Percentiles rank a stretch among this genome's conserved stretches.
Evolutionary conservation across 2,113 vertebrate species (phyloP).

Genomic region (Calyptomena viridis): DNA sequence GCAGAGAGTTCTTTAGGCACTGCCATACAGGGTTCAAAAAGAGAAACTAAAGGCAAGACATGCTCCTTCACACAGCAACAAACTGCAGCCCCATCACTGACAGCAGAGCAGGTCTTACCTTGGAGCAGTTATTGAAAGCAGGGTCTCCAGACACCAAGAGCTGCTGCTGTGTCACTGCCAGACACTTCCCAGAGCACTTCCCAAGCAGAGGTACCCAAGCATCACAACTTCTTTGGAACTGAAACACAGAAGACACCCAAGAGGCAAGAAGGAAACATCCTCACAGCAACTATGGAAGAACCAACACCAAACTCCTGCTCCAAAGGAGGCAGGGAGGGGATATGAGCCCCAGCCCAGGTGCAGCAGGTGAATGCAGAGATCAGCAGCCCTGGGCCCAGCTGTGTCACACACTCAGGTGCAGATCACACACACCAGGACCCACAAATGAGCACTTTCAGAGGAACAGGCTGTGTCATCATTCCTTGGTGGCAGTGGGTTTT

Average conservation of each 20-base stretch:
- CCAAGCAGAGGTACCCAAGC: rapidly evolving
- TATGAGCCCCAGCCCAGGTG: not conserved
- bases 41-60: not conserved
- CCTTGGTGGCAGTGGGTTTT: rapidly evolving
- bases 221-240: too few species aligned
- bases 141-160: not conserved
- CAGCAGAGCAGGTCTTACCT: not conserved
- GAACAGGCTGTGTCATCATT: not conserved
- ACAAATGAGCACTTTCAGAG: not conserved
- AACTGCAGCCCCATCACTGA: not conserved
- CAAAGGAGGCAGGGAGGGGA: not conserved
- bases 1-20: not conserved
- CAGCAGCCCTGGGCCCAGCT: not conserved
- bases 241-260: not conserved
- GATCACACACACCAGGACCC: not conserved
- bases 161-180: not conserved
- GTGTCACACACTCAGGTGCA: not conserved
- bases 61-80: not conserved
- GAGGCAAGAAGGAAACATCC: rapidly evolving
- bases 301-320: not conserved
- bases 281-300: rapidly evolving
- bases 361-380: not conserved
- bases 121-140: not conserved
- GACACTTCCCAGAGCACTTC: not conserved
- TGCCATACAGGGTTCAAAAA: not conserved